These are phyloP conservation scores for Vombatus ursinus DNA, from an alignment of 2,113 vertebrate species.

Conservation along the genomic window DNA sequence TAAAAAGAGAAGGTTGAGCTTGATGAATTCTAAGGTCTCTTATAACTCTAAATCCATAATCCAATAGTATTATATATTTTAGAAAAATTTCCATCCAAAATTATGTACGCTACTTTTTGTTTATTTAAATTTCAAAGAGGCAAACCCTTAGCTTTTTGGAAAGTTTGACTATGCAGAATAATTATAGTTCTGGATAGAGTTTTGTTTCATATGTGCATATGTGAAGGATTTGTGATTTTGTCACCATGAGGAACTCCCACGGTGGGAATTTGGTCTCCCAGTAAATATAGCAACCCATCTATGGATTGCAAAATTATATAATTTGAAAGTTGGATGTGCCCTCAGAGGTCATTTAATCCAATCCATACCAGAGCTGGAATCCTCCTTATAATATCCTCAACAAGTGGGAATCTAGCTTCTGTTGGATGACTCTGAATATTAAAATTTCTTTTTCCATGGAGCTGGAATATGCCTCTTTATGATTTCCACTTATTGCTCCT, in stretches of 20 bases:
- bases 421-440: neutral
- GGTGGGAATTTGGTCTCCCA: neutral
- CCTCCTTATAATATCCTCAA: neutral
- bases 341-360: neutral
- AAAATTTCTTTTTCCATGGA: neutral
- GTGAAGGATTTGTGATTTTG: neutral
- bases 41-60: neutral
- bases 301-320: neutral
- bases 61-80: neutral
- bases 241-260: neutral
- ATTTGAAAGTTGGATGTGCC: neutral
- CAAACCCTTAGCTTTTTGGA: neutral
- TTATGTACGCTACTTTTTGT: neutral
- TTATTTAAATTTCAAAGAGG: neutral
- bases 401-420: neutral
- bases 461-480: neutral
- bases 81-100: neutral
- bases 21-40: neutral
- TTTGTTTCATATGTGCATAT: neutral
- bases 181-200: neutral
- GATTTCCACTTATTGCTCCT: neutral
- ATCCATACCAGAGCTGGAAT: neutral
- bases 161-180: neutral
- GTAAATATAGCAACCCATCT: neutral
- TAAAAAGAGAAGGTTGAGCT: neutral